Percentiles rank a stretch among this genome's conserved stretches.
Conservation (phyloP, 2,113 vertebrate genomes). For the Phasianus colchicus region DNA sequence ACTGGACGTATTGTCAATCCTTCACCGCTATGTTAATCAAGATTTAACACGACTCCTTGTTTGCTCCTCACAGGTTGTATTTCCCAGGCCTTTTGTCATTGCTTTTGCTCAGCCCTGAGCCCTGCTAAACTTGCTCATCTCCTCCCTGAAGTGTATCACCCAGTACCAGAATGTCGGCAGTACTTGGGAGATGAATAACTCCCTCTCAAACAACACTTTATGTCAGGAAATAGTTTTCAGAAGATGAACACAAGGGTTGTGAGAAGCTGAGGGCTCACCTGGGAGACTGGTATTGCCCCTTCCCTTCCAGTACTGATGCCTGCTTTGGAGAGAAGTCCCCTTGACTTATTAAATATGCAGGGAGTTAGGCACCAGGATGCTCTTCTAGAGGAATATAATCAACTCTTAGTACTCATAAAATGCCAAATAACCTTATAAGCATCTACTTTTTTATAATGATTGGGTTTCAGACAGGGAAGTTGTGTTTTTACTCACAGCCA, state of each 20-base stretch:
- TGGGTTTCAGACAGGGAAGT: background rate
- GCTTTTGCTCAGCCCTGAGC: background rate
- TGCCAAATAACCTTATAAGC: background rate
- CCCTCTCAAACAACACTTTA: background rate
- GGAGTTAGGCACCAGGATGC: background rate
- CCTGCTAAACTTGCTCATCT: background rate
- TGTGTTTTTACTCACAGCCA: background rate
- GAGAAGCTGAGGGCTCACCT: background rate
- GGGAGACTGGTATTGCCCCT: rapidly evolving
- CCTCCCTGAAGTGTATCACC: background rate
- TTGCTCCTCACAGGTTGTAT: background rate
- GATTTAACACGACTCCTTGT: background rate
- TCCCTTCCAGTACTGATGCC: background rate
- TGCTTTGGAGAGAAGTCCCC: background rate
- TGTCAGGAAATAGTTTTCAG: background rate
- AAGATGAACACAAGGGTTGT: rapidly evolving
- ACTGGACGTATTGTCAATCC: background rate
- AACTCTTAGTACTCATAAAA: background rate
- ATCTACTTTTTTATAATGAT: background rate
- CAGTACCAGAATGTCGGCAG: background rate
- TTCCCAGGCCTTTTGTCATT: background rate
- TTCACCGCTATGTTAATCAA: background rate
- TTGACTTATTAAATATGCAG: background rate
- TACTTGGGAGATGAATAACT: background rate
- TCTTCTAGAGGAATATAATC: background rate